A percentile compares a stretch with the other conserved stretches of the same genome.
These are phyloP conservation scores for Ormyrus pomaceus DNA, from an alignment of 2,888 invertebrate genomes.

Conservation along the genomic window DNA sequence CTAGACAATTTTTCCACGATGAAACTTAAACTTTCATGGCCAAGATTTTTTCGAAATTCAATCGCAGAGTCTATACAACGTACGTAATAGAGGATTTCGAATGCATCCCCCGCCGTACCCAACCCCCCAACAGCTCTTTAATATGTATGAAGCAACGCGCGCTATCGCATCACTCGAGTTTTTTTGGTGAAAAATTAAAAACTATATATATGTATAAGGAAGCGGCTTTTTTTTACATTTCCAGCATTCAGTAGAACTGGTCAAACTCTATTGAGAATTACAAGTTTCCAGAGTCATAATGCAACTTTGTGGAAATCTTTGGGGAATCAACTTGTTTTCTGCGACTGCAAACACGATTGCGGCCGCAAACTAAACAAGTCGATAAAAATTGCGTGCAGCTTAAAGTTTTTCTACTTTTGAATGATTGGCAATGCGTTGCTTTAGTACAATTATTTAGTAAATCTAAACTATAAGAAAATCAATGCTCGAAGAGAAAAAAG, in stretches of 20 bases:
- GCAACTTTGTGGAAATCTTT: conserved; percentile 2
- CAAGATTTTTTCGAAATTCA: background rate
- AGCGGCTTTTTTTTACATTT: background rate
- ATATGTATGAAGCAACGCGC: conserved; percentile 4
- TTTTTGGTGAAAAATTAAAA: no score
- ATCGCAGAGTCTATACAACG: background rate
- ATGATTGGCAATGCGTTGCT: no score
- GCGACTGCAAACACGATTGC: background rate
- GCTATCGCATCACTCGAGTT: background rate
- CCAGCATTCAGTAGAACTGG: background rate
- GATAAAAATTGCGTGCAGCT: background rate
- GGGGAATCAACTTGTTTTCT: background rate
- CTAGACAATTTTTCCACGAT: no score
- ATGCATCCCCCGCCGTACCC: background rate
- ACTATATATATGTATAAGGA: no score
- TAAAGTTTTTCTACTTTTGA: no score
- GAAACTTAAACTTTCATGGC: conserved; percentile 9
- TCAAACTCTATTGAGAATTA: conserved; percentile 20
- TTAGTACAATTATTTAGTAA: no score
- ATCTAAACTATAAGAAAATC: no score
- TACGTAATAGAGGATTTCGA: background rate
- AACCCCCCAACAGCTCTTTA: background rate
- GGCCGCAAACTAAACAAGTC: background rate
- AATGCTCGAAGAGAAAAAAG: no score
- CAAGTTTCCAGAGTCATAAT: background rate